Percentiles rank a stretch among this genome's conserved stretches.
Conservation (phyloP, 2,113 vertebrate species). For the Leptosomus discolor region DNA sequence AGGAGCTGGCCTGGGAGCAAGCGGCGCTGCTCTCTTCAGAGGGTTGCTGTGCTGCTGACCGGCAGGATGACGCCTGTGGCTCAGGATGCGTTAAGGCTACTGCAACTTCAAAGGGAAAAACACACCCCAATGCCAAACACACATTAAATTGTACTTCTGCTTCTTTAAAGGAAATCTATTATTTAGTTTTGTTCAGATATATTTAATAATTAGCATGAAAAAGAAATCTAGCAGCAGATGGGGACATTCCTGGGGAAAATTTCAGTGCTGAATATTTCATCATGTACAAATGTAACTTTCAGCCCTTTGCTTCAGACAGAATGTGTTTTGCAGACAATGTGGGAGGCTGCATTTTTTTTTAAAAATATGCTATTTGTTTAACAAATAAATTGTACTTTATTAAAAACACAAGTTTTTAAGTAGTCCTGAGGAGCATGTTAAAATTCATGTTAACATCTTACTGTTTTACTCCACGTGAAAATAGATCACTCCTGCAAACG, state of each 20-base stretch:
- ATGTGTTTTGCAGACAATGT: not conserved
- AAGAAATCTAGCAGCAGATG: constrained; percentile 59
- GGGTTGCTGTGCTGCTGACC: rapidly evolving
- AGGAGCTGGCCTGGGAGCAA: rapidly evolving
- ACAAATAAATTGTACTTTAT: constrained; percentile 19
- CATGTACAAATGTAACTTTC: not conserved
- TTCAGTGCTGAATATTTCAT: constrained; percentile 41
- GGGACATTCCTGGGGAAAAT: constrained; percentile 34
- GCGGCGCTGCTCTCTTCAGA: rapidly evolving
- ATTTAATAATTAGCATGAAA: constrained; percentile 51
- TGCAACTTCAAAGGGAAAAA: not conserved
- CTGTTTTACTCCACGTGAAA: not conserved
- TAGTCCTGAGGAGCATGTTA: not conserved
- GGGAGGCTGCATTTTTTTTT: not conserved
- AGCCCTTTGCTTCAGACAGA: not conserved
- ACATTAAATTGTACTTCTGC: not conserved
- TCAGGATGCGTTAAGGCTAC: not conserved
- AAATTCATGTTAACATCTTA: not conserved
- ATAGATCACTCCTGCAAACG: not conserved
- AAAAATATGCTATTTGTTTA: not conserved
- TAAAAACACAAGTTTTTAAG: not conserved
- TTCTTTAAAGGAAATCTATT: constrained; percentile 25
- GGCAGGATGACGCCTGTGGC: not conserved
- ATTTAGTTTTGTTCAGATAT: constrained; percentile 38
- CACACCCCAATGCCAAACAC: not conserved